phyloP scores from a whole-genome alignment of 2,113 vertebrate species.

The Corydoras maculifer region DNA sequence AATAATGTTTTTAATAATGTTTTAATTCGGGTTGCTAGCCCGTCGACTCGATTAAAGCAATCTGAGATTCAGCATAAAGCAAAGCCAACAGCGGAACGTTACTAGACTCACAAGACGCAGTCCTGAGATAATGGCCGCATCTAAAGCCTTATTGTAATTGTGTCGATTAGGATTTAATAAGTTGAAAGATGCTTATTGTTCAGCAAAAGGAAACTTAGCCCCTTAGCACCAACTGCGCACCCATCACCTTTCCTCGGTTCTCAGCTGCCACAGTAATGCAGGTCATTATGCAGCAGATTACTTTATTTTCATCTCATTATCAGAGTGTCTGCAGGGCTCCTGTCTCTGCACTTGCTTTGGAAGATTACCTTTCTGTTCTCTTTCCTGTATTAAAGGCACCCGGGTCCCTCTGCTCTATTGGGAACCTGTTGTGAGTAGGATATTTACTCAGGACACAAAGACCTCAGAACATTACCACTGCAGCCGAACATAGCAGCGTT shows the following conservation, averaged over 20 bases:
- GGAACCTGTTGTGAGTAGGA: not conserved
- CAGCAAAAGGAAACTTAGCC: constrained; percentile 18
- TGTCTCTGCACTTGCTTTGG: constrained; percentile 12
- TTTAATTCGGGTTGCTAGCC: constrained; percentile 26
- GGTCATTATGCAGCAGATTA: constrained; percentile 52
- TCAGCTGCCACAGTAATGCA: constrained; percentile 50
- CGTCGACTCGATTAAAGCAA: constrained; percentile 30
- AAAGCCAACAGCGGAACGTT: constrained; percentile 43
- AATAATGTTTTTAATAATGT: constrained; percentile 48
- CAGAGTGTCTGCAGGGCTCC: constrained; percentile 37
- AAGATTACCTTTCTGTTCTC: constrained; percentile 14
- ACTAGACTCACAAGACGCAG: not conserved
- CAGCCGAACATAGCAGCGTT: not conserved
- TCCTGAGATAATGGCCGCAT: constrained; percentile 11
- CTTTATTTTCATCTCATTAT: constrained; percentile 49
- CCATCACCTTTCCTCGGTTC: constrained; percentile 23
- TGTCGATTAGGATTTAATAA: constrained; percentile 27
- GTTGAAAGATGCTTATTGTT: constrained; percentile 22
- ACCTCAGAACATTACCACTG: not conserved
- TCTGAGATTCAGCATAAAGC: constrained; percentile 34
- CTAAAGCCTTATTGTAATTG: constrained; percentile 9
- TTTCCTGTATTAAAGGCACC: constrained; percentile 10
- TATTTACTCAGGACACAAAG: too few relatives aligned
- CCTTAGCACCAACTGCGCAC: constrained; percentile 1
- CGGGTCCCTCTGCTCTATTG: constrained; percentile 1